A percentile compares a stretch with the other conserved stretches of the same genome.
These are phyloP conservation scores for Hydrolagus colliei DNA, from an alignment of 2,797 vertebrate genomes.

Conservation along the genomic window DNA sequence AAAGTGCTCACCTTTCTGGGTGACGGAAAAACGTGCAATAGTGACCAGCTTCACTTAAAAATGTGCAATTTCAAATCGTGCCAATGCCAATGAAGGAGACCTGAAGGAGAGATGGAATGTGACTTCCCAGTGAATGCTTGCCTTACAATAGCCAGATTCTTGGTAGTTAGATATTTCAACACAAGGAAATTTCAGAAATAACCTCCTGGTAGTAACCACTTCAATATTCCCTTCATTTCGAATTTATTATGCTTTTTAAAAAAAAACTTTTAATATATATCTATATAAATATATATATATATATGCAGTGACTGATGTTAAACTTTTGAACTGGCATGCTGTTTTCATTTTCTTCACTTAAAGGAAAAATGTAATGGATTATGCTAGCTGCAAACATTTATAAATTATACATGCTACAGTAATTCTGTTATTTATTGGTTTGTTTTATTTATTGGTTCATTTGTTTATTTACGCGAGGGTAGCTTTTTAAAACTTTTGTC, in stretches of 20 bases:
- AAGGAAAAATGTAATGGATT: neutral
- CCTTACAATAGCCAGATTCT: slow-evolving; percentile 15
- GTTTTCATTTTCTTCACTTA: slow-evolving; percentile 1
- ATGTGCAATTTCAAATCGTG: slow-evolving; percentile 20
- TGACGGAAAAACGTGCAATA: slow-evolving; percentile 16
- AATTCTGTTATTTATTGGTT: slow-evolving; percentile 15
- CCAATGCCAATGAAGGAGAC: neutral
- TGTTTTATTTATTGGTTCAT: slow-evolving; percentile 7
- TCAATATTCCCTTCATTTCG: neutral
- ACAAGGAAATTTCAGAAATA: slow-evolving; percentile 12
- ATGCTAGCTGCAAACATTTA: slow-evolving; percentile 3
- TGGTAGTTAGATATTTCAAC: slow-evolving; percentile 6
- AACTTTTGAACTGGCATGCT: slow-evolving; percentile 20
- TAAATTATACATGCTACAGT: slow-evolving; percentile 8
- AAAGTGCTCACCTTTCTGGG: slow-evolving; percentile 8
- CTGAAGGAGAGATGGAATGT: neutral
- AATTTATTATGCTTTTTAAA: slow-evolving; percentile 3
- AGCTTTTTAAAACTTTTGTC: neutral
- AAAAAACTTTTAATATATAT: neutral
- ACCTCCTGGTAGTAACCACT: slow-evolving; percentile 18
- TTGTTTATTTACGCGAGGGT: neutral
- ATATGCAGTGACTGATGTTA: neutral
- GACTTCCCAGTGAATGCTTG: slow-evolving; percentile 10
- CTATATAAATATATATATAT: neutral
- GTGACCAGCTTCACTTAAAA: slow-evolving; percentile 15